Evolutionary conservation across 1,140 invertebrate genomes (phyloP).

Genomic region (Drosophila nigromelanica): DNA sequence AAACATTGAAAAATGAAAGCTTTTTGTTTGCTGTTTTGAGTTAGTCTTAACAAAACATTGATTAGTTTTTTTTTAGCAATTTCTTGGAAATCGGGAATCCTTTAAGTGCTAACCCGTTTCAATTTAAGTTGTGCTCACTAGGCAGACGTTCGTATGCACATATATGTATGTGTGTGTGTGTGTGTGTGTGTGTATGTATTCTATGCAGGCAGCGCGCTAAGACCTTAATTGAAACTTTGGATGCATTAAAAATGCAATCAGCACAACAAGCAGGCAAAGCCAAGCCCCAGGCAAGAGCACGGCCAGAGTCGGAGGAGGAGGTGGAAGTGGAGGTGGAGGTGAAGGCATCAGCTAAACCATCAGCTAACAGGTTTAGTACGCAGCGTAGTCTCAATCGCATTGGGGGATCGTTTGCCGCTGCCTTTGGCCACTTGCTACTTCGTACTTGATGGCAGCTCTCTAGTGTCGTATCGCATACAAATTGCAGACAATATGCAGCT

Average conservation of each 20-base stretch:
- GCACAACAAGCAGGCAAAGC: slow-evolving; percentile 60
- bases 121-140: background rate
- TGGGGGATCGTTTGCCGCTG: slow-evolving; percentile 52
- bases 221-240: slow-evolving; percentile 73
- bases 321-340: background rate
- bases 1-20: no score
- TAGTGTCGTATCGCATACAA: slow-evolving; percentile 68
- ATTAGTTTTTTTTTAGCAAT: background rate
- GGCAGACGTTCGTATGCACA: background rate
- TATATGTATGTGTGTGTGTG: background rate
- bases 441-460: slow-evolving; percentile 36
- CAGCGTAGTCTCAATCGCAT: slow-evolving; percentile 57
- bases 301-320: no score
- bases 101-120: background rate
- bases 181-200: background rate
- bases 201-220: slow-evolving; percentile 1
- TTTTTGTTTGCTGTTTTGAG: no score
- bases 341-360: slow-evolving; percentile 13
- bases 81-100: background rate
- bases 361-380: slow-evolving; percentile 35
- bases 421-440: slow-evolving; percentile 20
- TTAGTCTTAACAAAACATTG: no score
- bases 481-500: slow-evolving; percentile 82
- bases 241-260: slow-evolving; percentile 79
- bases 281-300: slow-evolving; percentile 8